Conservation (phyloP, 2,797 vertebrate species). For the Avahi laniger region DNA sequence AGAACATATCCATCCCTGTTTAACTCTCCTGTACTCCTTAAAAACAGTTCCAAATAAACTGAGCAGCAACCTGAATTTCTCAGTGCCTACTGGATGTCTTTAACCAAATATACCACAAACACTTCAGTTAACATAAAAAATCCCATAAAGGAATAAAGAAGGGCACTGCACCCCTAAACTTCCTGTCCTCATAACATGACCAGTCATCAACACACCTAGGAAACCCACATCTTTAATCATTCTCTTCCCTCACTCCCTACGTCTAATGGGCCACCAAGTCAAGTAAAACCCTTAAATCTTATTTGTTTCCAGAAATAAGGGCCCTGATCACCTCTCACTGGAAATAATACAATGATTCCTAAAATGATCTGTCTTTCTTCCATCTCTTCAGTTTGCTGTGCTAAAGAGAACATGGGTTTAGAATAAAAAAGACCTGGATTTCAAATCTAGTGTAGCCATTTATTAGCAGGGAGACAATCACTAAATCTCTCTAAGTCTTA, state of each 20-base stretch:
- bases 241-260: neutral
- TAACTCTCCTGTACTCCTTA: neutral
- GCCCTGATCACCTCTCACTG: neutral
- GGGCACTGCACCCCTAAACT: neutral
- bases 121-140: neutral
- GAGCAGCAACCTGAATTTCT: neutral
- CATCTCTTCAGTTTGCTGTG: neutral
- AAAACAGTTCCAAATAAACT: neutral
- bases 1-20: neutral
- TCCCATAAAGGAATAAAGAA: neutral
- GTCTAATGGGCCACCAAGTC: neutral
- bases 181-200: neutral
- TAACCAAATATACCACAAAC: neutral
- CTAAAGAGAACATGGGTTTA: neutral
- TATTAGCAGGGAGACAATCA: neutral
- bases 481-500: neutral
- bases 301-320: neutral
- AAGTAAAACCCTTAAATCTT: neutral
- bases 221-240: neutral
- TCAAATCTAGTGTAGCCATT: neutral
- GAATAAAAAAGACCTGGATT: slow-evolving; percentile 5
- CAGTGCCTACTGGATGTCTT: neutral
- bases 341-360: neutral
- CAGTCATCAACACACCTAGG: neutral
- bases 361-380: neutral